Conservation (phyloP, 1,140 invertebrate species). For the Neomicropteryx cornuta region DNA sequence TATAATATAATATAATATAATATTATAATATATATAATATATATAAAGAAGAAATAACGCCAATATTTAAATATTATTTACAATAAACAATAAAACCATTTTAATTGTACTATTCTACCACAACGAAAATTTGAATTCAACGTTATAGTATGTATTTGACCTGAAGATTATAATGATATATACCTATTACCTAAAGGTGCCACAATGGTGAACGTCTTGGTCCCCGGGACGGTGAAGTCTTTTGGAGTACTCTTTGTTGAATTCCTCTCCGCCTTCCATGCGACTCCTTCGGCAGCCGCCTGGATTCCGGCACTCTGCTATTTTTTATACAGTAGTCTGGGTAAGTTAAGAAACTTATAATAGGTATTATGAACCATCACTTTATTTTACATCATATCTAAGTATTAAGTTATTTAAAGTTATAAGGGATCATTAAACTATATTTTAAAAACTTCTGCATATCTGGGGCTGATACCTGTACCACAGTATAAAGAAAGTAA, state of each 20-base stretch:
- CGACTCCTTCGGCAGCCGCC: conserved; percentile 57
- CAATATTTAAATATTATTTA: conserved; percentile 2
- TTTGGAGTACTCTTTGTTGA: conserved; percentile 76
- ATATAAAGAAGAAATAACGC: background rate
- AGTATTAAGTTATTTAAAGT: no score
- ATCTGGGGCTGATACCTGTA: no score
- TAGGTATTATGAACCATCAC: background rate
- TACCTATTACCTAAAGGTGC: conserved; percentile 34
- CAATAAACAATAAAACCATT: background rate
- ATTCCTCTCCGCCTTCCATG: conserved; percentile 63
- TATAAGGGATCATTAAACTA: no score
- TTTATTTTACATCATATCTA: background rate
- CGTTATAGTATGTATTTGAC: background rate
- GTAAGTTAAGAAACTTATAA: conserved; percentile 41
- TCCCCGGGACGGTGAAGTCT: conserved; percentile 78
- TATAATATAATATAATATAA: conserved; percentile 6
- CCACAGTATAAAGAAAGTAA: no score
- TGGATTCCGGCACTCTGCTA: conserved; percentile 79
- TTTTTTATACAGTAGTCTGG: conserved; percentile 75
- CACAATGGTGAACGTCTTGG: conserved; percentile 69
- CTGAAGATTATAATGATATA: background rate
- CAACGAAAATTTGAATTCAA: background rate
- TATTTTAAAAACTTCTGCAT: no score
- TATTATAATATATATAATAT: background rate
- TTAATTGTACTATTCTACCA: background rate